Conservation (phyloP, 2,113 vertebrate genomes). For the Brienomyrus longianalis region DNA sequence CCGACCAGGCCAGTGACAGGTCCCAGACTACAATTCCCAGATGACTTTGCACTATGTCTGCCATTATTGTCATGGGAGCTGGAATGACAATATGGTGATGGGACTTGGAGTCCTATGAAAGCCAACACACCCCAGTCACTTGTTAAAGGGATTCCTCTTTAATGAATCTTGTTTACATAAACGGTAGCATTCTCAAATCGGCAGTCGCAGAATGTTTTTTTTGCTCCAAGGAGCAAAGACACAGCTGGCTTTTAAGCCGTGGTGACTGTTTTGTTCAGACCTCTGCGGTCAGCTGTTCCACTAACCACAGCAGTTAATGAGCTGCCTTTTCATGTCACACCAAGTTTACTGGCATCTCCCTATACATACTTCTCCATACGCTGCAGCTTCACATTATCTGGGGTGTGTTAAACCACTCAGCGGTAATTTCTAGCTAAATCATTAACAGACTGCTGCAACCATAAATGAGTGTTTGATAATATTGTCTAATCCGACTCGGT, state of each 20-base stretch:
- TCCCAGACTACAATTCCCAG: not conserved
- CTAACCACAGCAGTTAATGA: conserved; percentile 35
- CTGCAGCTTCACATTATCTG: not conserved
- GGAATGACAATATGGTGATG: not conserved
- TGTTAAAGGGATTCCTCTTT: not conserved
- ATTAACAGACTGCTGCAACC: conserved; percentile 22
- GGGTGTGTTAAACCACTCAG: not conserved
- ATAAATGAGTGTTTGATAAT: conserved; percentile 35
- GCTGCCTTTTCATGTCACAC: conserved; percentile 25
- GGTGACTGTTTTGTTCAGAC: not conserved
- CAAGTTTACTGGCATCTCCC: conserved; percentile 39
- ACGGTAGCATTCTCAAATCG: not conserved
- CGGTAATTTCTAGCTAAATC: conserved; percentile 33
- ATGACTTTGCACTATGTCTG: not conserved
- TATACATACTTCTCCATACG: not conserved
- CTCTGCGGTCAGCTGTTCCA: conserved; percentile 31
- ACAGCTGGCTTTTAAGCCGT: not conserved
- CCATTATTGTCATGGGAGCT: not conserved
- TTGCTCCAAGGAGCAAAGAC: not conserved
- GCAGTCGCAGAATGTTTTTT: not conserved
- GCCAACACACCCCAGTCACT: not conserved
- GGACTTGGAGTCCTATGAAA: not conserved
- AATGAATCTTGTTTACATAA: not conserved
- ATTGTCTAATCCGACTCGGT: conserved; percentile 26
- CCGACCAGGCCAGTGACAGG: not conserved